Conservation (phyloP, 2,888 invertebrate species). For the Callinectes sapidus region DNA sequence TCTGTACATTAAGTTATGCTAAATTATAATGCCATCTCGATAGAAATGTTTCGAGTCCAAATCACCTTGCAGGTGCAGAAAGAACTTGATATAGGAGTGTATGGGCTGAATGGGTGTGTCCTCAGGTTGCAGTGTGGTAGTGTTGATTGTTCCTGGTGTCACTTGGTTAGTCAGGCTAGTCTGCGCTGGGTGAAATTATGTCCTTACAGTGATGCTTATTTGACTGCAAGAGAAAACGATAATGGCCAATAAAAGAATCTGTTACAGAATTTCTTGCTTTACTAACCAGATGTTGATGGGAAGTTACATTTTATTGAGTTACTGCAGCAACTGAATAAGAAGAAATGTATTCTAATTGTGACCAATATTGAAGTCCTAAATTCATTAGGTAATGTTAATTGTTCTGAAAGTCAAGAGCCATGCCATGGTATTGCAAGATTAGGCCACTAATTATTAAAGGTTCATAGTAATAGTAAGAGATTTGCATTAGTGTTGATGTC, state of each 20-base stretch:
- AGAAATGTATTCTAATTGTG: no score
- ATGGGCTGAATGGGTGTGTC: not conserved
- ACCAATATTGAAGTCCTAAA: no score
- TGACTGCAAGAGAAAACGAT: constrained; percentile 50
- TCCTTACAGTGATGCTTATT: not conserved
- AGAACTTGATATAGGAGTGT: not conserved
- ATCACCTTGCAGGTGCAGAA: not conserved
- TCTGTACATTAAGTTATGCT: constrained; percentile 6
- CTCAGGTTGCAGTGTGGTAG: not conserved
- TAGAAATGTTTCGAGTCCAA: not conserved
- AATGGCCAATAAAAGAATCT: constrained; percentile 59
- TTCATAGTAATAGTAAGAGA: no score
- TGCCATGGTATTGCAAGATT: not conserved
- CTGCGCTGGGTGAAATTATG: not conserved
- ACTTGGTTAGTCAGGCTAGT: constrained; percentile 32
- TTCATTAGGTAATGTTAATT: not conserved
- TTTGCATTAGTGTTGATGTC: no score
- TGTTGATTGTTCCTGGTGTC: constrained; percentile 26
- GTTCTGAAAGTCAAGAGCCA: not conserved
- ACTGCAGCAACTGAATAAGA: no score
- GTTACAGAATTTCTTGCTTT: not conserved
- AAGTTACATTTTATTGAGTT: not conserved
- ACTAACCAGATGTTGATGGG: not conserved
- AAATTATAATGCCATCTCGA: not conserved
- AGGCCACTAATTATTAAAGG: no score